Base-by-base conservation (phyloP, 2,113 vertebrate genomes). In the Toxotes jaculatrix region DNA sequence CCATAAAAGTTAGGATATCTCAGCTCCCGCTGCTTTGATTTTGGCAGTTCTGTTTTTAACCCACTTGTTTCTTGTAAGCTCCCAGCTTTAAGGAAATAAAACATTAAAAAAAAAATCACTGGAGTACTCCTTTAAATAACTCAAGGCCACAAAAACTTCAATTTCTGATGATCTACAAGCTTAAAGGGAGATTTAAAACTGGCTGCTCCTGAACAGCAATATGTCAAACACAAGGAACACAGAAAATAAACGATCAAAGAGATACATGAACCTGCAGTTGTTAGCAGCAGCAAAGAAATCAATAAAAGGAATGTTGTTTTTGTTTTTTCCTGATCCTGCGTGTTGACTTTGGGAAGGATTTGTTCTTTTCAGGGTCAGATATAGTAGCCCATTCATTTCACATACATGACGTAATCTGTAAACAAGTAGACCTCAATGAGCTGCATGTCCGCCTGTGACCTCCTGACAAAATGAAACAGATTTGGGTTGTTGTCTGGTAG, bases 381-480 rank as follows among this genome's bases (percentile, higher is more conserved):
- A 59, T n/a, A 49, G 64, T 38, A 67, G 67, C 17, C 6, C 23
- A 63, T 40, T 59, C 16, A 74, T 42, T 36, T 64, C n/a, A 71
- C 23, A 64, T 45, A 75, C 45, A 62, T 6, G 17, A 17, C 51
- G 56, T 14, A 16, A 16, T 66, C 38, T 56, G 47, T 14, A 69
- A 85, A 75, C 36, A 62, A 56, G 32, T 56, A 42, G 23, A 87
- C 64, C 42, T 56, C 53, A 74, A 16, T 55, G 49, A 79, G 70
- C 56, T 34, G 59, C 67, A 66, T 66, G 72, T 73, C 72, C 72
- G 55, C 66, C 65, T 63, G 80, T 38, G 60, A 62, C 74, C 69
- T 85, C 63, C 77, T 27, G 68, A 59, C 76, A 45, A 67, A 80
- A 74, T 19, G 3, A 78, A 76, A 79, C 21, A 75, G 56, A 76